These are phyloP conservation scores for Lonchura striata DNA, from an alignment of 2,113 vertebrate genomes.

Conservation along the genomic window DNA sequence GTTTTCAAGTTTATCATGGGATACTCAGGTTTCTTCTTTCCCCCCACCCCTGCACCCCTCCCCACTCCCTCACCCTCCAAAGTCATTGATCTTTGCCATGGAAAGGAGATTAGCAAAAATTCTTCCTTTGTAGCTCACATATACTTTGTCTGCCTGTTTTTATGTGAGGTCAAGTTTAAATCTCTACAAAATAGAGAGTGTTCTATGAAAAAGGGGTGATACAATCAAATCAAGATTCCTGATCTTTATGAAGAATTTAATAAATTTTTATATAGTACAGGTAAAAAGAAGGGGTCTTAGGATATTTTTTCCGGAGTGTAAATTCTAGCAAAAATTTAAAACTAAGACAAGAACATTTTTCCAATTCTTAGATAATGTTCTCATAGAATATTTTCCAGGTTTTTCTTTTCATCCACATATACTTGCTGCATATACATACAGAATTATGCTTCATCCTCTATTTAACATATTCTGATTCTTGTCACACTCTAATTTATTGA, in stretches of 20 bases:
- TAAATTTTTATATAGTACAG: background rate
- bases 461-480: background rate
- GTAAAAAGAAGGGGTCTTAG: accelerated
- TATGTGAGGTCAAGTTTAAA: background rate
- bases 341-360: background rate
- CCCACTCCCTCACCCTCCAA: accelerated
- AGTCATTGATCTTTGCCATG: background rate
- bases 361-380: background rate
- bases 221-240: background rate
- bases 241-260: background rate
- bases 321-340: background rate
- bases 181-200: background rate
- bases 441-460: background rate
- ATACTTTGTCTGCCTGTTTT: background rate
- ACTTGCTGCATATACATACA: background rate
- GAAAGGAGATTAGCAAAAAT: background rate
- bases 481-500: background rate
- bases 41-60: too few relatives aligned
- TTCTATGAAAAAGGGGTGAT: background rate
- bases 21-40: background rate
- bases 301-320: background rate
- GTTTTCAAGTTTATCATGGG: background rate
- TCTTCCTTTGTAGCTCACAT: background rate
- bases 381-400: background rate
- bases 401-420: background rate